A percentile compares a stretch with the other conserved stretches of the same genome.
These are phyloP conservation scores for Diplodus puntazzo DNA, from an alignment of 2,797 vertebrate genomes.

Conservation along the genomic window DNA sequence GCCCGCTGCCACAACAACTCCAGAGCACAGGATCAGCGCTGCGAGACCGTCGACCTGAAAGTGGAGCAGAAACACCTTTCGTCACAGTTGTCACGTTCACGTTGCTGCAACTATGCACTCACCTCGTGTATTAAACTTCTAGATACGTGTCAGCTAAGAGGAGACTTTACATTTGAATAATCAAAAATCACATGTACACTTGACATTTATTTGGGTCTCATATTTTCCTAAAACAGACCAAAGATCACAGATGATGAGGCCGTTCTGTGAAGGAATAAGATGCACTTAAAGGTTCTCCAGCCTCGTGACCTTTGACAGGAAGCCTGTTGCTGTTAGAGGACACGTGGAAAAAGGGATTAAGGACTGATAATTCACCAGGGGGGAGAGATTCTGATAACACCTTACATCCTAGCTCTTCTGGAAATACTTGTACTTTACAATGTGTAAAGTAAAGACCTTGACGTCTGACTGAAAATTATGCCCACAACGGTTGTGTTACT, in stretches of 20 bases:
- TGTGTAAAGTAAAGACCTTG: background rate
- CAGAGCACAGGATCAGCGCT: slow-evolving; percentile 89
- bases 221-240: slow-evolving; percentile 1
- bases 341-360: slow-evolving; percentile 54
- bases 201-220: background rate
- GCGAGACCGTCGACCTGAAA: slow-evolving; percentile 90
- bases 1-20: slow-evolving; percentile 92
- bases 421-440: slow-evolving; percentile 29
- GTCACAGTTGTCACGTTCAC: background rate
- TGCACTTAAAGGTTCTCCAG: slow-evolving; percentile 14
- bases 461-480: background rate
- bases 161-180: background rate
- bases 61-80: slow-evolving; percentile 19
- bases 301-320: slow-evolving; percentile 17
- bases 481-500: background rate
- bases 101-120: background rate
- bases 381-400: slow-evolving; percentile 19
- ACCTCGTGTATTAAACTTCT: too few species aligned
- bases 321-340: slow-evolving; percentile 26
- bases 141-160: background rate
- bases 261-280: background rate
- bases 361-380: slow-evolving; percentile 20
- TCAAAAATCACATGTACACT: background rate
- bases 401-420: slow-evolving; percentile 31
- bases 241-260: background rate